phyloP scores from a whole-genome alignment of 2,888 invertebrate species.

The Caenorhabditis doughertyi region DNA sequence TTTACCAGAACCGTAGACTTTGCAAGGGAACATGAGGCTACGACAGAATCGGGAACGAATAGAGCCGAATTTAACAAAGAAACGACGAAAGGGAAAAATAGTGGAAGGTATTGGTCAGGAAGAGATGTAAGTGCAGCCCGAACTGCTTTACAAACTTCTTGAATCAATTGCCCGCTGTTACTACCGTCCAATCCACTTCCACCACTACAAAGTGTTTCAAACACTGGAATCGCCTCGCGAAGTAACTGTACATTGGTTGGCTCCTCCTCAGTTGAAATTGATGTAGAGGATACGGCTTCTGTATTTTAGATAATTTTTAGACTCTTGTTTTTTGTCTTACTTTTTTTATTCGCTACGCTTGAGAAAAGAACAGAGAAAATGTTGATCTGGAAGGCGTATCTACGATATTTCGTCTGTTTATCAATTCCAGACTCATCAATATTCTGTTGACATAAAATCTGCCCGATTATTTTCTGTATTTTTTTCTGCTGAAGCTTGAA shows the following conservation, averaged over 20 bases:
- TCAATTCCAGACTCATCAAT: slow-evolving; percentile 39
- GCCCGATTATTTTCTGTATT: slow-evolving; percentile 41
- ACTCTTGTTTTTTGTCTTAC: too few species aligned
- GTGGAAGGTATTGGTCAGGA: slow-evolving; percentile 32
- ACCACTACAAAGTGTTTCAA: slow-evolving; percentile 48
- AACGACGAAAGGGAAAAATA: slow-evolving; percentile 65
- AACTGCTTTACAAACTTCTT: slow-evolving; percentile 67
- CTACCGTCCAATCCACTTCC: background rate
- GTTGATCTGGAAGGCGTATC: slow-evolving; percentile 66
- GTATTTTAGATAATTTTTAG: too few species aligned
- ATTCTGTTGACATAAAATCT: slow-evolving; percentile 36
- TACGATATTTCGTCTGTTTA: background rate
- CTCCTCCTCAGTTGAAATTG: slow-evolving; percentile 20
- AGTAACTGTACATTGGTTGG: slow-evolving; percentile 62
- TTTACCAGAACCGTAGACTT: slow-evolving; percentile 68
- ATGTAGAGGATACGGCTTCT: background rate
- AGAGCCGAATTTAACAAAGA: slow-evolving; percentile 62
- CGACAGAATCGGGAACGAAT: slow-evolving; percentile 42
- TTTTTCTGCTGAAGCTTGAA: too few species aligned
- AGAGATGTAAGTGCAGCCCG: slow-evolving; percentile 44
- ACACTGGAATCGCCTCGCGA: slow-evolving; percentile 66
- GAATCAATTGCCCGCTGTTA: slow-evolving; percentile 24
- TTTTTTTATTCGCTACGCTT: slow-evolving; percentile 43
- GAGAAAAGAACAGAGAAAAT: slow-evolving; percentile 66
- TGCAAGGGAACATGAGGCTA: slow-evolving; percentile 64